Conservation (phyloP, 2,113 vertebrate species). For the Nycticorax nycticorax region DNA sequence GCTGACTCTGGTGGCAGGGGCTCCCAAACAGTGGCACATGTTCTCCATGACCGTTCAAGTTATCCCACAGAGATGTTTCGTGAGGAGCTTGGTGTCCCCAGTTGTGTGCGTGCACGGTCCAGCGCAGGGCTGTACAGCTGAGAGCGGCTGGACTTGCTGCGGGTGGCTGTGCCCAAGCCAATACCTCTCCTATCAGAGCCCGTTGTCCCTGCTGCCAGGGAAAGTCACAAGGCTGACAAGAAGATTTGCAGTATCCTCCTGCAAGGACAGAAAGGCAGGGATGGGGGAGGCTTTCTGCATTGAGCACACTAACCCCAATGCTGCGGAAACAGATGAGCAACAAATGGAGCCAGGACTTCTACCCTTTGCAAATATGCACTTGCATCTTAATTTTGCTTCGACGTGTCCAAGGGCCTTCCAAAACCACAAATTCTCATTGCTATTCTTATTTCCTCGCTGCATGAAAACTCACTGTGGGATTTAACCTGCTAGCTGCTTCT, state of each 20-base stretch:
- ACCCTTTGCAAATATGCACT: background rate
- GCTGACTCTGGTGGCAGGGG: background rate
- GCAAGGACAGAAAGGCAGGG: background rate
- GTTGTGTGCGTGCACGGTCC: accelerated
- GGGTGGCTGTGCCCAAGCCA: background rate
- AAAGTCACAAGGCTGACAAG: background rate
- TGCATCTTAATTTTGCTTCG: background rate
- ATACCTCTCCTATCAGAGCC: background rate
- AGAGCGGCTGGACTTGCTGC: accelerated
- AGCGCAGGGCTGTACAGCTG: background rate
- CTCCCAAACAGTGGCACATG: background rate
- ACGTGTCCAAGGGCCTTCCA: accelerated
- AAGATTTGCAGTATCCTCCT: background rate
- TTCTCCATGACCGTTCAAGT: accelerated
- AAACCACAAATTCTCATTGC: background rate
- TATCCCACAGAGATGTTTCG: background rate
- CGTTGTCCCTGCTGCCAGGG: background rate
- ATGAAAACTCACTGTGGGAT: accelerated
- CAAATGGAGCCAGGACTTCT: background rate
- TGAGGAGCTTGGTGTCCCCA: background rate
- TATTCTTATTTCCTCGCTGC: no score
- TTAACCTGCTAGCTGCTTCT: background rate
- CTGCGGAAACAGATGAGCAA: background rate
- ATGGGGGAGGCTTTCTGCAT: background rate
- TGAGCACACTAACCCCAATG: accelerated